phyloP scores from a whole-genome alignment of 2,888 invertebrate genomes.

The Drosophila algonquin region DNA sequence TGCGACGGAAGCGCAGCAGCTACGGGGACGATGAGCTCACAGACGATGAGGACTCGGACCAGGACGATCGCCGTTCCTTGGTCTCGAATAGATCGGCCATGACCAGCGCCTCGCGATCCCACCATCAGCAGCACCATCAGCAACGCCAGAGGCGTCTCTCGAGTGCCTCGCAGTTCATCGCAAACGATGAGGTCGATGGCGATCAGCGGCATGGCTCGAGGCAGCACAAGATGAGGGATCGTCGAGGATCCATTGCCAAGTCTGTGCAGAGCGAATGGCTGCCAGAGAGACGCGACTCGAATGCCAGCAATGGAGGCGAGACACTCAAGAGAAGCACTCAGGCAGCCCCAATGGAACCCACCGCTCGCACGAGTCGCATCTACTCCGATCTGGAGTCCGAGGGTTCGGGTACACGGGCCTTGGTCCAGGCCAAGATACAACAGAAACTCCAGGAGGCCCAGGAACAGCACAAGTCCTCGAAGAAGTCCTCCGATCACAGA shows the following conservation, averaged over 20 bases:
- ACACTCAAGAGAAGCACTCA: conserved; percentile 55
- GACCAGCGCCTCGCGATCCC: conserved; percentile 66
- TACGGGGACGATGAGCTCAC: conserved; percentile 85
- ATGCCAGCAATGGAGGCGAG: conserved; percentile 36
- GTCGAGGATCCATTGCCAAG: conserved; percentile 79
- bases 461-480: conserved; percentile 55
- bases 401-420: conserved; percentile 81
- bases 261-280: conserved; percentile 81
- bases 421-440: conserved; percentile 84
- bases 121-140: conserved; percentile 63
- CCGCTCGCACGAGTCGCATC: conserved; percentile 72
- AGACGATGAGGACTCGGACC: conserved; percentile 87
- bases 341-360: conserved; percentile 32
- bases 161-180: conserved; percentile 80
- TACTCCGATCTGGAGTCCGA: conserved; percentile 83
- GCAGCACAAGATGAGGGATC: conserved; percentile 67
- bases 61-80: conserved; percentile 84
- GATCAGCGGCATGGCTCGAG: conserved; percentile 52
- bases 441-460: conserved; percentile 80
- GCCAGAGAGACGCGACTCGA: conserved; percentile 67
- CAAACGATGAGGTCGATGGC: conserved; percentile 73
- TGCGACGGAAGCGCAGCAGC: conserved; percentile 85
- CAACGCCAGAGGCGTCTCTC: conserved; percentile 76
- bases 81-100: conserved; percentile 82
- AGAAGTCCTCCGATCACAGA: conserved; percentile 34